Conservation (phyloP, 2,797 vertebrate genomes). For the Eupleurogrammus muticus region DNA sequence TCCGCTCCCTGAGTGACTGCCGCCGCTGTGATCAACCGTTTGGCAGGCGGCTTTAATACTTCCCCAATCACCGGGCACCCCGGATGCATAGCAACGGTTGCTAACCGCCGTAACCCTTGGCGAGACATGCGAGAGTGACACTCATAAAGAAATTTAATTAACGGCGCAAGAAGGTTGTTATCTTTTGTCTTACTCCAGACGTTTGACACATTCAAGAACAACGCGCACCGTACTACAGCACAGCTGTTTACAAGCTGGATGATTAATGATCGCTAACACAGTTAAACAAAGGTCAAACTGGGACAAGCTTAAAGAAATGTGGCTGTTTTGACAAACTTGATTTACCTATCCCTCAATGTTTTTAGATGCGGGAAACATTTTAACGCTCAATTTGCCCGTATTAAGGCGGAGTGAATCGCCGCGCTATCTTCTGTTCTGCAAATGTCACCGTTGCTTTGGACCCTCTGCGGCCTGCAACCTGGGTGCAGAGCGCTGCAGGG, state of each 20-base stretch:
- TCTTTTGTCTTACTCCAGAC: constrained; percentile 3
- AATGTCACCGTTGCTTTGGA: constrained; percentile 7
- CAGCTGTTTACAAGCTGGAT: constrained; percentile 7
- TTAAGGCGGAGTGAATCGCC: constrained; percentile 3
- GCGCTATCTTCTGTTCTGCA: too few relatives aligned
- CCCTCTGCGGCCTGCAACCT: neutral
- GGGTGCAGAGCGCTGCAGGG: too few relatives aligned
- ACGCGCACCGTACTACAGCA: neutral
- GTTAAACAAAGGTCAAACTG: constrained; percentile 22
- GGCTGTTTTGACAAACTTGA: constrained; percentile 14
- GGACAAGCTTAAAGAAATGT: constrained; percentile 14
- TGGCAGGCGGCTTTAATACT: constrained; percentile 58
- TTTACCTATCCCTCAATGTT: constrained; percentile 1
- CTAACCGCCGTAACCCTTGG: constrained; percentile 55
- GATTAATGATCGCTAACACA: neutral
- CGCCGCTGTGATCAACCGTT: constrained; percentile 69
- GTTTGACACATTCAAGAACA: constrained; percentile 7
- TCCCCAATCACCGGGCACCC: constrained; percentile 51
- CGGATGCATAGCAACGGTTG: constrained; percentile 67
- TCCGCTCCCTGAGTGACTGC: constrained; percentile 60
- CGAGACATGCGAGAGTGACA: constrained; percentile 28
- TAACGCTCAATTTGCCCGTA: neutral
- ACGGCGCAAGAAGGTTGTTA: constrained; percentile 13
- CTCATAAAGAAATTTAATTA: constrained; percentile 25
- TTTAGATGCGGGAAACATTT: neutral